Evolutionary conservation across 2,797 vertebrate genomes (phyloP).

Genomic region (Acridotheres tristis): DNA sequence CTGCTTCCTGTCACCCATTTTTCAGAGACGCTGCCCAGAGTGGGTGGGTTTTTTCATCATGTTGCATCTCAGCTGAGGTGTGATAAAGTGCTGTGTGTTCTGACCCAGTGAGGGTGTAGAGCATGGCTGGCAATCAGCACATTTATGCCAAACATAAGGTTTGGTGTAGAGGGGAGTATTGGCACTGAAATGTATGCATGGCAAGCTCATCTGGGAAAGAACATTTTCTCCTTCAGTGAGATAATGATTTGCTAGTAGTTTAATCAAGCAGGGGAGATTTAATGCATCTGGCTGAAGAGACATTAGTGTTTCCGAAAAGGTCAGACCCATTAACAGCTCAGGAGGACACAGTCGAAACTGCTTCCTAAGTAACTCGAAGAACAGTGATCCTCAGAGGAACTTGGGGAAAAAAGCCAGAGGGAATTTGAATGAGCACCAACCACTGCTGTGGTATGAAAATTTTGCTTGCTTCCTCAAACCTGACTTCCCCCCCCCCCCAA

Average conservation of each 20-base stretch:
- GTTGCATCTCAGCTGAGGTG: neutral
- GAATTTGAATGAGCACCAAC: neutral
- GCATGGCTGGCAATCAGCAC: neutral
- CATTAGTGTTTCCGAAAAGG: neutral
- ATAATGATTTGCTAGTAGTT: constrained; percentile 54
- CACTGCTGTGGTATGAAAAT: neutral
- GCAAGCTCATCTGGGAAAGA: constrained; percentile 14
- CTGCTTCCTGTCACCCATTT: rapidly evolving
- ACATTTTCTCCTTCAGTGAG: constrained; percentile 8
- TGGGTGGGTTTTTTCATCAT: neutral
- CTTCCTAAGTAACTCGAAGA: constrained; percentile 15
- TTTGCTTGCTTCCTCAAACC: neutral
- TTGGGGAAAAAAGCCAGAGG: neutral
- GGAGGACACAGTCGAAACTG: neutral
- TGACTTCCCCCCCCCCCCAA: neutral
- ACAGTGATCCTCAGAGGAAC: neutral
- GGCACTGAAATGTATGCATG: neutral
- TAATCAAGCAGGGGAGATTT: constrained; percentile 41
- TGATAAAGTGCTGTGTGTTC: neutral
- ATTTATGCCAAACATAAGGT: neutral
- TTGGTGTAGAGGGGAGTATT: neutral
- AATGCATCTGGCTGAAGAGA: constrained; percentile 29
- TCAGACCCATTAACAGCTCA: constrained; percentile 41
- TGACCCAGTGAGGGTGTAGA: neutral
- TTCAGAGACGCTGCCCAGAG: neutral